Base-by-base conservation (phyloP, 2,888 invertebrate genomes). In the Sinodicranocentrus sp. region DNA sequence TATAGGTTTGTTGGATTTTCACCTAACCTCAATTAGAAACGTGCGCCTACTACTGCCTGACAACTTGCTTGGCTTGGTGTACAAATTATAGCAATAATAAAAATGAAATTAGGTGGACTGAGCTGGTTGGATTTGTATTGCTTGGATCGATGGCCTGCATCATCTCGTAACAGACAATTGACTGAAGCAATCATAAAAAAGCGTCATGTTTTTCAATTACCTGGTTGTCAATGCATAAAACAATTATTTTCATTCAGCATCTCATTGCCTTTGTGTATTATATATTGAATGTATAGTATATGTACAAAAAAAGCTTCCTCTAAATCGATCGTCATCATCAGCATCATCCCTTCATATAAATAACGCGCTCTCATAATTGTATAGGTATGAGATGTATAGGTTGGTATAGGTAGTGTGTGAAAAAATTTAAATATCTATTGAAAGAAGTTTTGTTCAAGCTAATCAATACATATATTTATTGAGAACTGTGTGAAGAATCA, bases 151-250 rank as follows among this genome's bases (percentile, higher is more conserved):
- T 15, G 48, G 48, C 15, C 15, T 2, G 48, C 15, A 48, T 48
- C 48, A n/a, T 15, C 48, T 48, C n/a, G 15, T 23, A 43, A 39
- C 52, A 59, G 17, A 68, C 25, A 19, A 70, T 70, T 68, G 54
- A 63, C 61, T 73, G 43, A 73, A 43, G 28, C 44, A 73, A 48
- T 73, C 48, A 44, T 72, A 72, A 61, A 63, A 75, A 52, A 59
- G 26, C 28, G 39, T 43, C 75, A 68, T 77, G 77, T 33, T 77
- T 77, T 77, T 77, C 77, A 77, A 77, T 77, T 77, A 77, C 33
- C 57, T 68, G 44, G 68, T 68, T 77, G 67, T 68, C 77, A 77
- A 67, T 77, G 77, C 43, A 57, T 28, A 23, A 68, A 67, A 23
- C 25, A 23, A 57, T 25, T 57, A 23, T 25, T 57, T 25, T 19